Evolutionary conservation across 2,113 vertebrate species (phyloP).

Genomic region (Acanthochromis polyacanthus): DNA sequence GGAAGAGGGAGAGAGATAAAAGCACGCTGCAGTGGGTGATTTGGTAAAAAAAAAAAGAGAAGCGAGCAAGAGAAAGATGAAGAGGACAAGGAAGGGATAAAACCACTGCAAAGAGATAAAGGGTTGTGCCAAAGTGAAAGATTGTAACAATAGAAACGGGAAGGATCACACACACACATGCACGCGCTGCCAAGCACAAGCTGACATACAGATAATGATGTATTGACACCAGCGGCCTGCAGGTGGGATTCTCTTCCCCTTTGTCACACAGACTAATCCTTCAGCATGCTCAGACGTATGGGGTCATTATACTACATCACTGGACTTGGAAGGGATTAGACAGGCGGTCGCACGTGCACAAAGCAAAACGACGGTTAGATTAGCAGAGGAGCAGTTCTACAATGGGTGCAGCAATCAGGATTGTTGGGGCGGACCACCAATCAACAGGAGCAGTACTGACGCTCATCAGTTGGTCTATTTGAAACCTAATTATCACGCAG

Average conservation of each 20-base stretch:
- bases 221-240: conserved; percentile 10
- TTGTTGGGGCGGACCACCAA: no score
- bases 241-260: conserved; percentile 48
- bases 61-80: conserved; percentile 1
- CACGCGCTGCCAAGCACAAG: background rate
- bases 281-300: conserved; percentile 15
- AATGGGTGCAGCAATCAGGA: no score
- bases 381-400: no score
- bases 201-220: conserved; percentile 37
- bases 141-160: background rate
- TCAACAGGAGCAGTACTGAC: no score
- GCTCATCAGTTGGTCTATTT: no score
- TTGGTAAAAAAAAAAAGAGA: conserved; percentile 11
- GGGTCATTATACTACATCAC: conserved; percentile 15
- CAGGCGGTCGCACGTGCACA: no score
- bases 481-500: no score
- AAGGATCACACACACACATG: background rate
- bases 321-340: background rate
- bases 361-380: no score
- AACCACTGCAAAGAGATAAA: conserved; percentile 34
- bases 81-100: conserved; percentile 10
- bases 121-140: conserved; percentile 11
- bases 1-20: background rate
- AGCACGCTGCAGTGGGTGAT: no score
- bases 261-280: conserved; percentile 27